Evolutionary conservation across 2,797 vertebrate species (phyloP), one percentile per base, ranked within the genome.

Genomic region (Chiroxiphia lanceolata): DNA sequence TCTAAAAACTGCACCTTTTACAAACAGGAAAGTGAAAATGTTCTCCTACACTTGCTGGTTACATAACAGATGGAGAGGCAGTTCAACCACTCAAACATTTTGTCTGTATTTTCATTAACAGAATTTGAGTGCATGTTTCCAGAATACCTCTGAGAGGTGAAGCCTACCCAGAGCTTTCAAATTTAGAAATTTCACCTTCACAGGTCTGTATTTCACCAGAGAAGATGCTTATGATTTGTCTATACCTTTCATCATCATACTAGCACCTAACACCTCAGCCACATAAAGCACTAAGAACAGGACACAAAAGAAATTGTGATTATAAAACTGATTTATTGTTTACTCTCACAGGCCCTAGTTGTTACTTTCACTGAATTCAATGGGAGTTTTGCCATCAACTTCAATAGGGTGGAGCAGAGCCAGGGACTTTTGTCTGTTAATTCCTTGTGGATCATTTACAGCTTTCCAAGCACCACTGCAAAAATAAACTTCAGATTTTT

Each of bases 401-500:
- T 96, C 95, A 96, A 93, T 83, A 84, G 77, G 68, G 83, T 96
- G 91, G 81, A 94, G 53, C 75, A 74, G 75, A 93, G 95, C 93
- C 94, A 96, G 86, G 20, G 75, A 90, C 89, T 88, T 94, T 94
- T 94, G 91, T 95, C 91, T 94, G 71, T 80, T 95, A 95, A 96
- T 95, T 96, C 95, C 83, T 78, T 89, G 95, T 61, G 92, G 91
- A 95, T 94, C 94, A 96, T 96, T 96, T 95, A 90, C 95, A 96
- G 94, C 95, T 91, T 95, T 95, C 88, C 88, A 93, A 95, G 90
- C 77, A 90, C 68, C 95, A 89, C 71, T 90, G 91, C 87, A 96
- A 97, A 97, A 96, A 96, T 95, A 94, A 96, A 96, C 95, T 96
- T 94, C 77, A 87, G 86, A 93, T 95, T 95, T 95, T 65, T 27